These are phyloP conservation scores for Girardinus metallicus DNA, from an alignment of 2,797 vertebrate genomes.

Conservation along the genomic window DNA sequence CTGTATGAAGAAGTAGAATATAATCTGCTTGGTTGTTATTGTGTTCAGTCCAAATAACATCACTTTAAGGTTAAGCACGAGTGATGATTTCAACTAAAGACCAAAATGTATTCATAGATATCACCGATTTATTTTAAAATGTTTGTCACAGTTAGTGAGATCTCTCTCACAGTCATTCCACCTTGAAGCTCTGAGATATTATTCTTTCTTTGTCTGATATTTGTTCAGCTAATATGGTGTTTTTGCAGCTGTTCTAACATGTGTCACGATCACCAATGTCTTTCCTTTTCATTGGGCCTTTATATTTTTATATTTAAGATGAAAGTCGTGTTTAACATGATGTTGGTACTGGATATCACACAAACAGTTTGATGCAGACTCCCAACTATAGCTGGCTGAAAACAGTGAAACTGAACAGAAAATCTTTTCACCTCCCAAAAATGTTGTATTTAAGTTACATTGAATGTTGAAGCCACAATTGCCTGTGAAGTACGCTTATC, in stretches of 20 bases:
- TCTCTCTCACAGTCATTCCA: constrained; percentile 1
- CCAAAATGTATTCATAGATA: constrained; percentile 6
- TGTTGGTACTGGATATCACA: constrained; percentile 18
- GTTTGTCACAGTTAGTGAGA: background rate
- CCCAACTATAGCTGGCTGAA: constrained; percentile 25
- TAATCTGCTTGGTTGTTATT: constrained; percentile 24
- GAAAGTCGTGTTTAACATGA: constrained; percentile 32
- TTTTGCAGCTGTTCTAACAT: constrained; percentile 21
- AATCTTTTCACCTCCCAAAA: constrained; percentile 43
- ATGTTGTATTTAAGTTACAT: constrained; percentile 21
- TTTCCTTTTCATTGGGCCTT: background rate
- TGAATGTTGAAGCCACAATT: background rate
- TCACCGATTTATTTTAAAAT: background rate
- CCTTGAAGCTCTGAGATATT: constrained; percentile 17
- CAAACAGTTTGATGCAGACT: constrained; percentile 8
- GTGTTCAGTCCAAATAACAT: constrained; percentile 7
- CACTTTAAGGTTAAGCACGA: background rate
- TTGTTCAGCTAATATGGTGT: constrained; percentile 29
- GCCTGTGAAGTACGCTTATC: background rate
- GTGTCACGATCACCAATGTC: constrained; percentile 46
- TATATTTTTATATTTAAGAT: constrained; percentile 55
- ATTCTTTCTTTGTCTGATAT: constrained; percentile 19
- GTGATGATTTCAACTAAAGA: background rate
- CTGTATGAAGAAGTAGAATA: constrained; percentile 14
- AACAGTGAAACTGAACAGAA: constrained; percentile 19